A percentile compares a stretch with the other conserved stretches of the same genome.
Conservation (phyloP, 2,113 vertebrate species). For the Mobula hypostoma region DNA sequence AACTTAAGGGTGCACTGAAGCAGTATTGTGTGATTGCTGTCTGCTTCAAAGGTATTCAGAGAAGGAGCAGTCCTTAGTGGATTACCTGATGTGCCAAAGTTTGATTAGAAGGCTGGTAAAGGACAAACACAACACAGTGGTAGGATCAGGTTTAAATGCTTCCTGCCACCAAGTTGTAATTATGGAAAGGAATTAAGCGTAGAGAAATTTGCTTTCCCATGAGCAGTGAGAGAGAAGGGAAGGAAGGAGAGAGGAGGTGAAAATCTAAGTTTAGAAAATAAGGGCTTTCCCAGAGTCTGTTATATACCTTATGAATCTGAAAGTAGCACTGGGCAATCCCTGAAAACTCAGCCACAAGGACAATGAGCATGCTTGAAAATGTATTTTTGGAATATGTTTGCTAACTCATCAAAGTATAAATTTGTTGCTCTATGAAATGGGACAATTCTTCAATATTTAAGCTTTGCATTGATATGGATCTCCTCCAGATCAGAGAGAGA, state of each 20-base stretch:
- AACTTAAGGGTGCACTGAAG: constrained; percentile 12
- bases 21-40: constrained; percentile 26
- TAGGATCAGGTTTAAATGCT: background rate
- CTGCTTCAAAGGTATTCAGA: constrained; percentile 28
- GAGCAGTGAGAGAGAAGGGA: background rate
- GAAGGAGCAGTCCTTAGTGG: background rate
- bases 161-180: background rate
- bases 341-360: background rate
- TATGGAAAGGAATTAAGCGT: background rate
- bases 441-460: background rate
- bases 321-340: background rate
- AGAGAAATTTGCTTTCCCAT: background rate
- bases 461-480: background rate
- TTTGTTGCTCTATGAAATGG: background rate
- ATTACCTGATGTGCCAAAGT: background rate
- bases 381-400: background rate
- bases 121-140: too few species aligned
- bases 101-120: background rate
- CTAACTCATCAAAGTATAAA: background rate
- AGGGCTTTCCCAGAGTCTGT: background rate
- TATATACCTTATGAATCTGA: background rate
- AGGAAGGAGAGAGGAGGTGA: background rate
- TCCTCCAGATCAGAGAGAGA: too few species aligned
- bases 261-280: background rate
- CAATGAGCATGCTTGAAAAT: background rate